Percentiles rank a stretch among this genome's conserved stretches.
Evolutionary conservation across 2,113 vertebrate species (phyloP).

Genomic region (Empidonax alnorum): DNA sequence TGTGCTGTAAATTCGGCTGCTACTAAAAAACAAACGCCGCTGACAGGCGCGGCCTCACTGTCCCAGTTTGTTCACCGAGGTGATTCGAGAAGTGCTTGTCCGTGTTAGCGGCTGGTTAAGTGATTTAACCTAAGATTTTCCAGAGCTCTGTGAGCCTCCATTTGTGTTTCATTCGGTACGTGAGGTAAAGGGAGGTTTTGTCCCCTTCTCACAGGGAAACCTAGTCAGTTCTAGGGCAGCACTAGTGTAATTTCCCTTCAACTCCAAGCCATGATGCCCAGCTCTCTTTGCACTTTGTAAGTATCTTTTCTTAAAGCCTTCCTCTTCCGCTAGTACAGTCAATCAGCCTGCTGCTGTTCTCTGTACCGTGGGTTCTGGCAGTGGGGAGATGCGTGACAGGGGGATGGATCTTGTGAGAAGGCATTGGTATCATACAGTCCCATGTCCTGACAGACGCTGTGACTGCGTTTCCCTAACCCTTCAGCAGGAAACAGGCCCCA

Average conservation of each 20-base stretch:
- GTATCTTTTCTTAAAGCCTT: background rate
- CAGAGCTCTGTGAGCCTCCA: too few species aligned
- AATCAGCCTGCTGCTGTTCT: background rate
- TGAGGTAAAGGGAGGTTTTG: background rate
- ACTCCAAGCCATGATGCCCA: too few species aligned
- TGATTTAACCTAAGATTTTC: background rate
- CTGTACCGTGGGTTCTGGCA: fast-evolving
- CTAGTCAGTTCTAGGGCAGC: background rate
- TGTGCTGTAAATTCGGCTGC: background rate
- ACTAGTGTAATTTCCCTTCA: background rate
- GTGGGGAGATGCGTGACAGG: background rate
- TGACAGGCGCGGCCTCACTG: fast-evolving
- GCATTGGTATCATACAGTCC: fast-evolving
- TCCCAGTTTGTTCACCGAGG: fast-evolving
- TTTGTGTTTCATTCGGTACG: fast-evolving
- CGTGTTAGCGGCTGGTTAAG: fast-evolving
- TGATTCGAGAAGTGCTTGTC: background rate
- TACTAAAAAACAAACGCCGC: background rate
- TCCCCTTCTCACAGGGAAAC: background rate
- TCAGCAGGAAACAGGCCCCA: background rate
- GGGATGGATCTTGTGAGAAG: background rate
- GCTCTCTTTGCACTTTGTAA: background rate
- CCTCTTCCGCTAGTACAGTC: background rate
- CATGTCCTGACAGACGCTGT: background rate
- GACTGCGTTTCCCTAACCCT: background rate